These are phyloP conservation scores for Aphelinus atriplicis DNA, from an alignment of 1,140 invertebrate species.

Conservation along the genomic window DNA sequence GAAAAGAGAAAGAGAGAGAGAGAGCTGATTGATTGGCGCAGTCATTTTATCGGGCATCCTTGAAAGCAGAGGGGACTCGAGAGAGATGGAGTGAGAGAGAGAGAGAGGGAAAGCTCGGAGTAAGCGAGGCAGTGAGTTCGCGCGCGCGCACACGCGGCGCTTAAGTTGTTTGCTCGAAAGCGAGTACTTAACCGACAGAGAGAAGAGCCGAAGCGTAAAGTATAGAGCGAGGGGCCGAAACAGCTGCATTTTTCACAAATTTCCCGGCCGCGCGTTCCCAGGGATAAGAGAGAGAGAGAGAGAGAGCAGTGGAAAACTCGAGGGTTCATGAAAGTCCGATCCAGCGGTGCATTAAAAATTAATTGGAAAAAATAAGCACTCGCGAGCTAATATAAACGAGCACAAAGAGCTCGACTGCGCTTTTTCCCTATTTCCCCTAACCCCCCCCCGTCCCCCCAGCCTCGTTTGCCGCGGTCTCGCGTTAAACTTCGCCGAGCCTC, in stretches of 20 bases:
- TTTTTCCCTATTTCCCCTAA: background rate
- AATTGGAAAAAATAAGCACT: constrained; percentile 39
- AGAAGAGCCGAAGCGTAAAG: too few relatives aligned
- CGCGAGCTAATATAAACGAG: constrained; percentile 23
- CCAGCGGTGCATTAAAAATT: constrained; percentile 42
- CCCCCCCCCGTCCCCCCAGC: too few relatives aligned
- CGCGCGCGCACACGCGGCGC: too few relatives aligned
- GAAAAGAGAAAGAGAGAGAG: too few relatives aligned
- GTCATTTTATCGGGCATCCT: too few relatives aligned
- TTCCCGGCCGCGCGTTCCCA: constrained; percentile 32
- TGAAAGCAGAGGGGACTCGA: background rate
- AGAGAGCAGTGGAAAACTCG: background rate
- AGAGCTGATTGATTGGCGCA: too few relatives aligned
- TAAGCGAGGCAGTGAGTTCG: background rate
- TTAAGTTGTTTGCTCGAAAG: too few relatives aligned
- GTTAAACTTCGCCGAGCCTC: too few relatives aligned
- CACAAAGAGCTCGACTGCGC: constrained; percentile 4
- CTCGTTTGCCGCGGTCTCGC: too few relatives aligned
- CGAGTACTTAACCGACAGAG: too few relatives aligned
- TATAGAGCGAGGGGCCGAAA: too few relatives aligned
- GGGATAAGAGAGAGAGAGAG: background rate
- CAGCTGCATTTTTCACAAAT: constrained; percentile 46
- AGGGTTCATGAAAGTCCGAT: constrained; percentile 18
- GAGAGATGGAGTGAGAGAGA: constrained; percentile 20
- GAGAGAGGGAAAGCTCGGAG: constrained; percentile 11